Evolutionary conservation across 2,797 vertebrate genomes (phyloP).

Genomic region (Pseudomugil gertrudae): DNA sequence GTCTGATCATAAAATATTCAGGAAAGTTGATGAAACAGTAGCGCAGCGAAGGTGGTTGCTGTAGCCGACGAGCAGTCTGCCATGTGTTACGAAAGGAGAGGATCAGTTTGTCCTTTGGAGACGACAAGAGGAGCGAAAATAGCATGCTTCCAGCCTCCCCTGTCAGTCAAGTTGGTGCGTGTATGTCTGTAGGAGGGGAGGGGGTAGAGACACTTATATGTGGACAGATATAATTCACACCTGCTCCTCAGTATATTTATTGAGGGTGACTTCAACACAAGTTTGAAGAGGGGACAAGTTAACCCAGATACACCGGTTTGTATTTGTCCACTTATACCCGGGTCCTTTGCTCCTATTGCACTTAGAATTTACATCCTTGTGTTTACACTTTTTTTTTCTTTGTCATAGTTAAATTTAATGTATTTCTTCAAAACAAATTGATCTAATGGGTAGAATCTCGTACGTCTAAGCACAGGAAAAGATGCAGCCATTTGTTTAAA

Average conservation of each 20-base stretch:
- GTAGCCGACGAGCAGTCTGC: conserved; percentile 50
- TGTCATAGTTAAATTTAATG: conserved; percentile 1
- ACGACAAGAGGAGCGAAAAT: conserved; percentile 82
- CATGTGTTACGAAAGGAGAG: conserved; percentile 75
- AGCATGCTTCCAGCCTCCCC: conserved; percentile 77
- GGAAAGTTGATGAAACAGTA: conserved; percentile 29
- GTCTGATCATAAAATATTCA: conserved; percentile 14
- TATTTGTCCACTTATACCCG: conserved; percentile 34
- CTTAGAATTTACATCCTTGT: conserved; percentile 7
- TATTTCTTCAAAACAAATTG: conserved; percentile 15
- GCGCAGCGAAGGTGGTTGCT: conserved; percentile 38
- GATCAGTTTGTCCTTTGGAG: conserved; percentile 78
- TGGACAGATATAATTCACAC: conserved; percentile 76
- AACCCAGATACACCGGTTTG: conserved; percentile 57
- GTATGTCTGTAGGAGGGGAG: conserved; percentile 59
- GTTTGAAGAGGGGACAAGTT: conserved; percentile 51
- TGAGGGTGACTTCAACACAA: conserved; percentile 52
- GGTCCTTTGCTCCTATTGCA: conserved; percentile 23
- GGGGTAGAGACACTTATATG: conserved; percentile 47
- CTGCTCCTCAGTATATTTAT: conserved; percentile 73
- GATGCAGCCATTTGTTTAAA: conserved; percentile 5
- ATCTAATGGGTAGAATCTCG: conserved; percentile 21
- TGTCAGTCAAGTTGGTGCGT: conserved; percentile 79
- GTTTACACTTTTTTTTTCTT: conserved; percentile 5
- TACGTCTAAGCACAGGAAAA: conserved; percentile 12